Base-by-base conservation (phyloP, 2,888 invertebrate genomes). In the Hermodice carunculata region DNA sequence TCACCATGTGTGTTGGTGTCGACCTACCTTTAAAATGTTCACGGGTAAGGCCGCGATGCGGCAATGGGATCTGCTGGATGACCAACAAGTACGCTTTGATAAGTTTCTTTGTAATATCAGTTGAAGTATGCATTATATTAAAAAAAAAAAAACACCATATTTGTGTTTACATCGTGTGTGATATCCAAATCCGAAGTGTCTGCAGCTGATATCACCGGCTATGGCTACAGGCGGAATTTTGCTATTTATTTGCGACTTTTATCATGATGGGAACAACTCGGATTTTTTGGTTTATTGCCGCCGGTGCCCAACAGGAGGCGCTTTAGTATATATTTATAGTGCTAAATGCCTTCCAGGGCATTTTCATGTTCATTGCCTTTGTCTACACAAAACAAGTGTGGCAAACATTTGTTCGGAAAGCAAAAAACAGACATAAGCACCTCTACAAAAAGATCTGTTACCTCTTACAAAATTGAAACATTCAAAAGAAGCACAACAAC, bases 291-390 rank as follows among this genome's bases (percentile, higher is more conserved):
- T 54, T 54, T 42, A 29, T 54, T 11, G 54, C 54, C 17, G 54
- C 54, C 11, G 40, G 40, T 24, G 26, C 37, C 17, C 28, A 43
- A 1, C 54, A 54, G 29, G 54, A 54, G n/a, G 54, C 54, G n/a
- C 28, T 54, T 1, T 54, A 43, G 54, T 22, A 42, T n/a, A 54
- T 54, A 6, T 54, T 42, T 28, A 42, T 54, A 8, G 42, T 54
- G 19, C 42, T 54, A 8, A 54, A 54, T 22, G 54, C 54, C 28
- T 54, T 43, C 1, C 54, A 54, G n/a, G 54, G 54, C 6, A 54
- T 54, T 24, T 43, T 54, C 24, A 28, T 54, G 6, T 54, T 54
- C 37, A 28, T 54, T 1, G 42, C 42, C 29, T 54, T 54, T 42
- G 54, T 42, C 17, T 5, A 28, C 40, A 37, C 29, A 24, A 29